Evolutionary conservation across 2,113 vertebrate species (phyloP), one percentile per base, ranked within the genome.

Genomic region (Megalops atlanticus): DNA sequence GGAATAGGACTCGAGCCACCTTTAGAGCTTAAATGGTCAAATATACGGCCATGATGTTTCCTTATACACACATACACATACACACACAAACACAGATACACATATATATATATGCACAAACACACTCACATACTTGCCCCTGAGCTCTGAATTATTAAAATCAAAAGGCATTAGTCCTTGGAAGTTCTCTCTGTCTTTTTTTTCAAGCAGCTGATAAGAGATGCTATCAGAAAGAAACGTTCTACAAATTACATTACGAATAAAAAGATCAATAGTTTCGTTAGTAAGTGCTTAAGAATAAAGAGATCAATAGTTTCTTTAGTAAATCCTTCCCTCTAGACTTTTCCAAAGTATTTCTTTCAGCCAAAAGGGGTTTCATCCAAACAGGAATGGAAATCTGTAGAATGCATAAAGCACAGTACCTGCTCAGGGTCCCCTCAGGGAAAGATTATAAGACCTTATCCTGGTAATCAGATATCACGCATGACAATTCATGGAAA

Each of bases 281-380:
- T 90, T 86, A 82, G 84, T 79, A 87, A 89, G 88, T 86, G 83
- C 78, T 78, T 73, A 89, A 84, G 84, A 90, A 89, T 90, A 86
- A 90, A 87, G 86, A 88, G 88, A 90, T 90, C 86, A 91, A 89
- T 89, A 88, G 87, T 85, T 89, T 91, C 88, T 89, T 90, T 86
- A 82, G 84, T 79, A 87, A 89, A 89, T 86, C 84, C 78, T 78
- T 73, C 70, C 77, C 79, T 58, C 83, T 85, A 86, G 81, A 83
- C 85, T 80, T 79, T 78, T 54, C 58, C 0, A 31, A 82, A 84
- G 82, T 85, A 86, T 76, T 87, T 88, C 87, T 81, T 70, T 74
- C 74, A 40, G 47, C 24, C 81, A 81, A 84, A 85, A 82, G 82
- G 74, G 81, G 89, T 85, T 83, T 88, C 79, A 1, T 0, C 36